Evolutionary conservation across 1,140 invertebrate genomes (phyloP), one percentile per base, ranked within the genome.

Genomic region (Drosophila auraria): DNA sequence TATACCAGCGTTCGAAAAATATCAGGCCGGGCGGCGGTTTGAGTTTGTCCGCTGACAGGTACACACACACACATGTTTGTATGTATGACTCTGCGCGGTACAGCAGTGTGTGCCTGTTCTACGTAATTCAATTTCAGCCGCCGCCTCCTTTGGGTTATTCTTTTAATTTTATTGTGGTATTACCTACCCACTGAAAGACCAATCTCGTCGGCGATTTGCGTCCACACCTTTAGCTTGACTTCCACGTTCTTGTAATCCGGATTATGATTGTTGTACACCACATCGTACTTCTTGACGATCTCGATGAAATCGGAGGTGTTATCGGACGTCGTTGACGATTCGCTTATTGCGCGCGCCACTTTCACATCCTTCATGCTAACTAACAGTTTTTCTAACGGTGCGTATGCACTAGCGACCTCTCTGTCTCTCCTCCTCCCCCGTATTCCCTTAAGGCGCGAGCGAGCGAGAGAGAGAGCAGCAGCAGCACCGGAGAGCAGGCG

Each of bases 191-290:
- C 90, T 65, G 92, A 92, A 65, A 92, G 66, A 45, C 92, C 92
- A 83, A 92, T 92, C 74, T 92, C 92, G 47, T 92, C 90, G n/a
- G 92, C 90, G 69, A 92, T 92, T 78, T 92, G 83, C 8, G 76
- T 77, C 92, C 92, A 92, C 60, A 92, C 87, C 61, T 92, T 92
- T 78, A 92, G 74, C 77, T 92, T 92, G 51, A 91, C 87, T 73
- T 92, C 91, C 33, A 92, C 90, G 60, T 92, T 92, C 56, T 92
- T 92, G 63, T 92, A 92, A 53, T 92, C 91, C n/a, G 91, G 91
- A 91, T 92, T 91, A 54, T 92, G 91, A 50, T 91, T 92, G 60
- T 92, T 92, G 50, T 92, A 92, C 15, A 92, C 91, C n/a, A 92
- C 86, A 77, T 92, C 91, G 53, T 92, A 91, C 61, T 83, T 87